Evolutionary conservation across 2,888 invertebrate species (phyloP).

Genomic region (Spialia ferax): DNA sequence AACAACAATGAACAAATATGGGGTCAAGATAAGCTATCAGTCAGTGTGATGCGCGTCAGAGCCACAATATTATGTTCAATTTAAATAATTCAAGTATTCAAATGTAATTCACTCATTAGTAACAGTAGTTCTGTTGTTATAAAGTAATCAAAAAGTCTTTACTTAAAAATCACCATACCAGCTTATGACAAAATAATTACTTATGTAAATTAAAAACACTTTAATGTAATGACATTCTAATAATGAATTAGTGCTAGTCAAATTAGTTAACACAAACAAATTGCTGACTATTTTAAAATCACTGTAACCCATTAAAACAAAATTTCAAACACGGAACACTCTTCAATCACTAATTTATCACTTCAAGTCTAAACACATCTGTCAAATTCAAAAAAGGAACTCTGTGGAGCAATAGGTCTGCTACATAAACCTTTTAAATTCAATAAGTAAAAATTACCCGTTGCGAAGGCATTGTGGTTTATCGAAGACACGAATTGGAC

Average conservation of each 20-base stretch:
- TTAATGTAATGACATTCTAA: neutral
- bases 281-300: neutral
- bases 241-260: neutral
- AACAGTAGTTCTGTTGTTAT: neutral
- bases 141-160: too few species aligned
- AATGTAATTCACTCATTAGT: neutral
- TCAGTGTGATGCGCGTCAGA: conserved; percentile 42
- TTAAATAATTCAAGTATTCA: neutral
- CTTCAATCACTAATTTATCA: conserved; percentile 19
- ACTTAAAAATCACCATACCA: neutral
- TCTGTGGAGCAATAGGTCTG: neutral
- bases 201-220: conserved; percentile 4
- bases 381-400: conserved; percentile 40
- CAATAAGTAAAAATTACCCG: conserved; percentile 66
- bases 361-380: conserved; percentile 18
- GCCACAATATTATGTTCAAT: neutral
- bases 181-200: neutral
- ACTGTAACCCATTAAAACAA: neutral
- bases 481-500: conserved; percentile 69
- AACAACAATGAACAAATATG: conserved; percentile 22
- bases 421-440: neutral
- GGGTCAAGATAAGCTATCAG: conserved; percentile 51
- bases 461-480: conserved; percentile 77
- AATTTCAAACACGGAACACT: conserved; percentile 13
- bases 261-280: neutral